Conservation (phyloP, 2,113 vertebrate genomes). For the Octodon degus region DNA sequence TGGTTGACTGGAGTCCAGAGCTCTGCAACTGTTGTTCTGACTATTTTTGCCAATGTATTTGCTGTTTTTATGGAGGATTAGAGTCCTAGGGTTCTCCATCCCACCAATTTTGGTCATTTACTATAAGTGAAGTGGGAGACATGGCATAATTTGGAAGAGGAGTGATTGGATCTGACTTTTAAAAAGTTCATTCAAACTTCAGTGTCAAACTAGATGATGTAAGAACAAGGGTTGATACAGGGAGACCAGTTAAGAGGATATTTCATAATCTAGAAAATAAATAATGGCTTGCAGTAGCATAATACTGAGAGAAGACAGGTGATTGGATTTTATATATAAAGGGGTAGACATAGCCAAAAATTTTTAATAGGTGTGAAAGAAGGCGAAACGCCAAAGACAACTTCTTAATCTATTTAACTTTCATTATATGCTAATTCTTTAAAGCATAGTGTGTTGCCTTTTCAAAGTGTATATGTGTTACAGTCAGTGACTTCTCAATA, state of each 20-base stretch:
- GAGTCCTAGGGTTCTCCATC: not conserved
- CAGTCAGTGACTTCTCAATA: not conserved
- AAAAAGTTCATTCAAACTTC: slow-evolving; percentile 45
- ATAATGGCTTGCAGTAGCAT: not conserved
- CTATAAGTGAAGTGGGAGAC: slow-evolving; percentile 18
- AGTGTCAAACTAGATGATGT: slow-evolving; percentile 12
- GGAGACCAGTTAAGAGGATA: slow-evolving; percentile 7
- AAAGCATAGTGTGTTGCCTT: not conserved
- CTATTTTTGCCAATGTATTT: not conserved
- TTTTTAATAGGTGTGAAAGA: not conserved
- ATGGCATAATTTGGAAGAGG: not conserved
- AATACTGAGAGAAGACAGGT: not conserved
- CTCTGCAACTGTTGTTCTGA: slow-evolving; percentile 40
- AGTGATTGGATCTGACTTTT: slow-evolving; percentile 56
- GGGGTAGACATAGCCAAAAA: not conserved
- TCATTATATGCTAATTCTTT: not conserved
- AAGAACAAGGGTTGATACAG: not conserved
- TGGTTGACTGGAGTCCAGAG: not conserved
- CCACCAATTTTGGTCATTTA: not conserved
- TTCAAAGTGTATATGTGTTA: not conserved
- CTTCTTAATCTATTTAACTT: not conserved
- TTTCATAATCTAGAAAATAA: not conserved
- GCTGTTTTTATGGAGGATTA: not conserved
- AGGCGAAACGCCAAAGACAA: not conserved
- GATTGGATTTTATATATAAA: not conserved